Conservation (phyloP, 2,797 vertebrate species). For the Enteromius mattozi region DNA sequence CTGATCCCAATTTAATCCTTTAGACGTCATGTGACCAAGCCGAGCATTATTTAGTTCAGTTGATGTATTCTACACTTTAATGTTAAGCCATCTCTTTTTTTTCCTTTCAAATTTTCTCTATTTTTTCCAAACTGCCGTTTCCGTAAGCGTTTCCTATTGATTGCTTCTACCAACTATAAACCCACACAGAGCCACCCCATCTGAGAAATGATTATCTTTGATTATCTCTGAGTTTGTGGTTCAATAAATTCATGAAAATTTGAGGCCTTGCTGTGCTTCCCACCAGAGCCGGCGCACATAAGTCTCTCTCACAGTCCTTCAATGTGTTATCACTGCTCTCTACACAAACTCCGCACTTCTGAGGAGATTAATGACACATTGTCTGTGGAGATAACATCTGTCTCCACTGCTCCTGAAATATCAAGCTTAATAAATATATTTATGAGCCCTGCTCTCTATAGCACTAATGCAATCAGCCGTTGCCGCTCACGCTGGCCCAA, state of each 20-base stretch:
- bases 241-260: slow-evolving; percentile 65
- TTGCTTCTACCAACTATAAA: slow-evolving; percentile 57
- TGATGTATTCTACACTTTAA: slow-evolving; percentile 35
- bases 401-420: slow-evolving; percentile 83
- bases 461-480: slow-evolving; percentile 90
- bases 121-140: slow-evolving; percentile 43
- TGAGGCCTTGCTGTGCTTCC: slow-evolving; percentile 48
- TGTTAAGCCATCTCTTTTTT: slow-evolving; percentile 17
- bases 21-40: slow-evolving; percentile 5
- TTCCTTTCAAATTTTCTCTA: background rate
- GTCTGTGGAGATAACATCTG: slow-evolving; percentile 77
- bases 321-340: slow-evolving; percentile 63
- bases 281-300: slow-evolving; percentile 24
- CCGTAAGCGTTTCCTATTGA: slow-evolving; percentile 63
- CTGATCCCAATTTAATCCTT: slow-evolving; percentile 17
- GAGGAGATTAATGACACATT: slow-evolving; percentile 77
- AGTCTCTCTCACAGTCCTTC: slow-evolving; percentile 46
- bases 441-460: slow-evolving; percentile 90
- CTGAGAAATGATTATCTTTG: slow-evolving; percentile 68
- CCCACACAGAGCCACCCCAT: slow-evolving; percentile 55
- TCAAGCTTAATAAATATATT: slow-evolving; percentile 93
- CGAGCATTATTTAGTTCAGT: slow-evolving; percentile 18
- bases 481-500: slow-evolving; percentile 86
- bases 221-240: slow-evolving; percentile 67
- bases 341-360: slow-evolving; percentile 66